Evolutionary conservation across 2,797 vertebrate genomes (phyloP), one percentile per base, ranked within the genome.

Genomic region (Coregonus ussuriensis): DNA sequence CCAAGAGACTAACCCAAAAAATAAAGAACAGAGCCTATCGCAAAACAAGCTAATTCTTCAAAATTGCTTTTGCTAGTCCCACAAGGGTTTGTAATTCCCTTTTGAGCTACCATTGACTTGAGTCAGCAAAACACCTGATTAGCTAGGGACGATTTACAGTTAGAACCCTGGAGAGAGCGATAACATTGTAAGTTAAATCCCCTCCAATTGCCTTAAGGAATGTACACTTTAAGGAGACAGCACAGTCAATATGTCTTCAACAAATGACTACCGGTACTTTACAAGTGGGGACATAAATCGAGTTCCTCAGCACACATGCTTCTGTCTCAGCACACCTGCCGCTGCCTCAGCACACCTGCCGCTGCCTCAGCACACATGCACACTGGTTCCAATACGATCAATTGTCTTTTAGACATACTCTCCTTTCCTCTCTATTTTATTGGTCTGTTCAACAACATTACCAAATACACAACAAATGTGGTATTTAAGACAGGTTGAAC

Each of bases 41-140:
- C 65, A 66, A 31, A 66, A 66, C 65, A 33, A 29, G 11, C 7
- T 65, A 35, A n/a, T 31, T 82, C 65, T 16, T 6, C 21, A 29
- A 31, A 7, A 59, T n/a, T n/a, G 56, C 7, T 0, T 72, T 62
- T 79, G 72, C 31, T 72, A 75, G 71, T 15, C 69, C 21, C 1
- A 25, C 13, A 3, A 72, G 62, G 68, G 41, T 71, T 14, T 51
- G 16, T 71, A 51, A 51, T 71, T 29, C 18, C 11, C 70, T 25
- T 25, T 29, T 71, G 21, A 52, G 15, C 70, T 29, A 71, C 37
- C 18, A 70, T 70, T 70, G 18, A n/a, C 14, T 21, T 4, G 35
- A 41, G 47, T 79, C 74, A 77, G 51, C 31, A 59, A 37, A 78
- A 82, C 75, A 74, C 1, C 51, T 68, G 54, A 67, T 77, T 74